Evolutionary conservation across 2,113 vertebrate species (phyloP).

Genomic region (Lichenostomus cassidix): DNA sequence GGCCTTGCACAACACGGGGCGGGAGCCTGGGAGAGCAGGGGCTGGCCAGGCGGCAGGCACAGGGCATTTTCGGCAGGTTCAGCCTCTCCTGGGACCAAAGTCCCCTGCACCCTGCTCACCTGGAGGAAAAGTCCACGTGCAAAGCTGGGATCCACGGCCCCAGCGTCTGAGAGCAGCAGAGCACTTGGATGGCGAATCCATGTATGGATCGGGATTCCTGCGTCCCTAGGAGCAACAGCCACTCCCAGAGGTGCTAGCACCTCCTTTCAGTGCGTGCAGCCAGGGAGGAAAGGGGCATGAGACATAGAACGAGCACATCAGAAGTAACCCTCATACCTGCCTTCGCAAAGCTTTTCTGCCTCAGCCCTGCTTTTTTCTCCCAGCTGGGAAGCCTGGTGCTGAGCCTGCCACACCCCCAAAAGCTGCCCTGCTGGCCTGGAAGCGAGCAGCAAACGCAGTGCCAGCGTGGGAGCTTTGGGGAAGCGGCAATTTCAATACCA

Average conservation of each 20-base stretch:
- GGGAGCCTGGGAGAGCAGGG: neutral
- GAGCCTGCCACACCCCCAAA: neutral
- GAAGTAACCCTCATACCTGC: neutral
- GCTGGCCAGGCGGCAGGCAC: neutral
- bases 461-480: fast-evolving
- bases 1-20: neutral
- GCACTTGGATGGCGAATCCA: neutral
- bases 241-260: neutral
- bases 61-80: fast-evolving
- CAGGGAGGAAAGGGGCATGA: neutral
- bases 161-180: fast-evolving
- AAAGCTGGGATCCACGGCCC: neutral
- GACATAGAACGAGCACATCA: neutral
- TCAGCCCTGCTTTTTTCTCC: neutral
- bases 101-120: neutral
- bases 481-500: neutral
- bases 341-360: neutral
- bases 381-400: fast-evolving
- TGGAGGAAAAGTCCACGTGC: neutral
- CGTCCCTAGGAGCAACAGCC: neutral
- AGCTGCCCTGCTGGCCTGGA: neutral
- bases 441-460: neutral
- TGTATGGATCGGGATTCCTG: fast-evolving
- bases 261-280: neutral
- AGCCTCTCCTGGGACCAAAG: neutral